Base-by-base conservation (phyloP, 2,888 invertebrate species). In the Drosophila lutescens region DNA sequence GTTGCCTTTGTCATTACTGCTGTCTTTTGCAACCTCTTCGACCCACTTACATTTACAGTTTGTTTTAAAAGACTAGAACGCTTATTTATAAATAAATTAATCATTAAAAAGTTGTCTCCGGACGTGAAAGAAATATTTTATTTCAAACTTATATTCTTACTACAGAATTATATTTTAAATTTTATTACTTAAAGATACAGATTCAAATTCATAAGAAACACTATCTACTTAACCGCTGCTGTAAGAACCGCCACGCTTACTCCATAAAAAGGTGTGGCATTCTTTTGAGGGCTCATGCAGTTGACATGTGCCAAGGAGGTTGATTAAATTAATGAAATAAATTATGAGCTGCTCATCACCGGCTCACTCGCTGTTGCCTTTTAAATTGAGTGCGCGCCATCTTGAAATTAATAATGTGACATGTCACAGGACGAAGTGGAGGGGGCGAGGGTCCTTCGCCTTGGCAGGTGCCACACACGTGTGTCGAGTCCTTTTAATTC, bases 261-360 rank as follows among this genome's bases (percentile, higher is more conserved):
- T 17, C 58, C 54, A 60, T 49, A 69, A 69, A 71, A 80, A 82
- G 83, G 83, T 86, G 88, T 76, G 78, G 82, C 82, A 65, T 70
- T 62, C 62, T 66, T 58, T 62, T 57, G 41, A 76, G 71, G 65
- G 66, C 67, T 72, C 63, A 71, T 84, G 88, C 84, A 85, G 81
- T 80, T 85, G 84, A 88, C 85, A 84, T 84, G 88, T 88, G 87
- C 82, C 80, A 65, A 54, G 67, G 79, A 82, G 77, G 88, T 82
- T 86, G 89, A 87, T 86, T 86, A 86, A 86, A 86, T 86, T 88
- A 86, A 86, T 86, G 85, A 88, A 88, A 86, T 86, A 87, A 86
- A 86, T 86, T 86, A 86, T 86, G 85, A 80, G 82, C 74, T 68
- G 57, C 76, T 76, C 75, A 70, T 69, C 74, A 67, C 62, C 63